Evolutionary conservation across 1,140 invertebrate species (phyloP), one percentile per base, ranked within the genome.

Genomic region (Drosophila aff.): DNA sequence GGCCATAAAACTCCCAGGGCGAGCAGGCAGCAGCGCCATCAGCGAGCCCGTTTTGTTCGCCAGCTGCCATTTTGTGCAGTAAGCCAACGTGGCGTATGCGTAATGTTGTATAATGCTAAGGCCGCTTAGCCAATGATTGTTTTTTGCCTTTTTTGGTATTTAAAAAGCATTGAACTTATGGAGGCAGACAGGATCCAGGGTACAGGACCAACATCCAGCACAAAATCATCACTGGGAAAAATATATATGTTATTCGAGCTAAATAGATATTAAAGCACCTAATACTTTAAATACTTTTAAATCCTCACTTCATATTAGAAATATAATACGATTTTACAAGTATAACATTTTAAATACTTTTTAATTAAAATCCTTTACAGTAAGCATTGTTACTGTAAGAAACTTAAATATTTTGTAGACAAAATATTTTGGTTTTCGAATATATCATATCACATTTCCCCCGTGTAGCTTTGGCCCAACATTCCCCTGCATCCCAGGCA

Each of bases 131-230:
- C 64, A 69, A 58, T 79, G 64, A 79, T 81, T 82, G 69, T 75
- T 73, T 71, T 75, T 50, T 73, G 7, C 26, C 1, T 52, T 82
- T 64, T 73, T 72, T 8, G 21, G 80, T 78, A 78, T 81, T 86
- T 86, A 80, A 80, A 78, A 73, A 75, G 59, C 59, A 77, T 62
- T 79, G 66, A 79, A 85, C 79, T 76, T 66, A 80, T 67, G 72
- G 68, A 40, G 41, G 38, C 62, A 53, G 41, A 10, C 33, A 41
- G 49, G 40, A 65, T 13, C 33, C 44, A 47, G 18, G 28, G 13
- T 33, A 16, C 21, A 66, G 61, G 10, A 38, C 18, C 38, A 69
- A 28, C 50, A 47, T 55, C 40, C 28, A 46, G 36, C 18, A 23
- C 15, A 38, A 16, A 10, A 4, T 16, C 2, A 23, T 1, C 11